These are phyloP conservation scores for Pitta sordida DNA, from an alignment of 2,113 vertebrate species.

Conservation along the genomic window DNA sequence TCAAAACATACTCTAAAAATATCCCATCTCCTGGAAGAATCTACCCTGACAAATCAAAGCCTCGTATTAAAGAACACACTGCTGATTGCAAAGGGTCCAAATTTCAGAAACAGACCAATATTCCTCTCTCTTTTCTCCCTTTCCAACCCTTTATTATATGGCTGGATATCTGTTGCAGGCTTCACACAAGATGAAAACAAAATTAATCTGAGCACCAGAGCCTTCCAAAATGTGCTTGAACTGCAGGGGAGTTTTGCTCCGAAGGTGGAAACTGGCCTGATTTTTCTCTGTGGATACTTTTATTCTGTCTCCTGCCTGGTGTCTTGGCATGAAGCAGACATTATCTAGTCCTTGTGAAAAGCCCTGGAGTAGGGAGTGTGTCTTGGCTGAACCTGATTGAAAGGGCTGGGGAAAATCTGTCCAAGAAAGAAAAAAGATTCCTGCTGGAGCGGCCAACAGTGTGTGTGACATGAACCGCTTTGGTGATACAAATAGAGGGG, in stretches of 20 bases:
- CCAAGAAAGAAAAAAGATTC: conserved; percentile 36
- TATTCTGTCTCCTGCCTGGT: neutral
- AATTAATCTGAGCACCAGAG: neutral
- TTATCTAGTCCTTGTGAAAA: neutral
- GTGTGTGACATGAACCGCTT: neutral
- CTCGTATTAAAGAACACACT: neutral
- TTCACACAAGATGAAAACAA: neutral
- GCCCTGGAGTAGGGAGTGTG: neutral
- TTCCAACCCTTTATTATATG: neutral
- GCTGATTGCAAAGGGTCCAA: neutral
- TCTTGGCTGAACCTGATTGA: conserved; percentile 20
- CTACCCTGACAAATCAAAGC: neutral
- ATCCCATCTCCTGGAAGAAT: neutral
- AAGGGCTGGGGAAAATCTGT: neutral
- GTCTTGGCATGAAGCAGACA: neutral
- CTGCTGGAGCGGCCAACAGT: neutral
- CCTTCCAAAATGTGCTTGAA: neutral
- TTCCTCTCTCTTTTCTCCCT: neutral
- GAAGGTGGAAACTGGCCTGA: neutral
- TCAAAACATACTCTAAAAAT: conserved; percentile 26
- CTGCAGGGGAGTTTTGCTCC: neutral
- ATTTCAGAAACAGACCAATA: neutral
- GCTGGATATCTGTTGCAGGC: neutral
- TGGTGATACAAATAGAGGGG: accelerated
- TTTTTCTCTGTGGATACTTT: neutral